A percentile compares a stretch with the other conserved stretches of the same genome.
phyloP scores from a whole-genome alignment of 1,140 invertebrate genomes.

The Calliphora vicina region DNA sequence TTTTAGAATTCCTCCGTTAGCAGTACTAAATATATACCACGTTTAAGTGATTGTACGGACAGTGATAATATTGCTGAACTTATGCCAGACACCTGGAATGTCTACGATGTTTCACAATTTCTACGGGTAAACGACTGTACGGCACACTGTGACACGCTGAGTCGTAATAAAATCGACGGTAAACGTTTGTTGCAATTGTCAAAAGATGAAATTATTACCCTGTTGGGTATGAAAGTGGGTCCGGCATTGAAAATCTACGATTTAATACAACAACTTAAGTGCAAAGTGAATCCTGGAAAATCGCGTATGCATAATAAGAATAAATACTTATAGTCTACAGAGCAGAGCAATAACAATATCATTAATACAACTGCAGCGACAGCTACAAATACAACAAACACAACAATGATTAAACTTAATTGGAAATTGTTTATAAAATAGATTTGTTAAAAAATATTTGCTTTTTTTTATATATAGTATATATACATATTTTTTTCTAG shows the following conservation, averaged over 20 bases:
- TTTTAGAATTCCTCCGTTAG: slow-evolving; percentile 55
- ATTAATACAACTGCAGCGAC: background rate
- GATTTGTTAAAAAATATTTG: background rate
- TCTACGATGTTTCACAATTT: slow-evolving; percentile 86
- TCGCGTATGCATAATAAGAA: slow-evolving; percentile 59
- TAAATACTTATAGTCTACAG: slow-evolving; percentile 60
- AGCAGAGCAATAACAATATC: background rate
- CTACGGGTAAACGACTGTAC: slow-evolving; percentile 89
- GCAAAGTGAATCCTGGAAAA: slow-evolving; percentile 60
- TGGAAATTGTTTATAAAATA: slow-evolving; percentile 33
- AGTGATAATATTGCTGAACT: slow-evolving; percentile 65
- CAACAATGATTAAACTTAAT: slow-evolving; percentile 32
- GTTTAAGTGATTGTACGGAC: slow-evolving; percentile 50
- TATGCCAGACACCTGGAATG: slow-evolving; percentile 80
- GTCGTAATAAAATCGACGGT: slow-evolving; percentile 77
- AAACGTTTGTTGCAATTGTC: slow-evolving; percentile 79
- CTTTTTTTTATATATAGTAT: background rate
- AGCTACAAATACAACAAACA: background rate
- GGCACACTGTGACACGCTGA: slow-evolving; percentile 87
- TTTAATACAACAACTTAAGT: slow-evolving; percentile 85
- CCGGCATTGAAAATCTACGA: slow-evolving; percentile 93
- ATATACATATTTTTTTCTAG: background rate
- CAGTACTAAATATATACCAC: slow-evolving; percentile 62
- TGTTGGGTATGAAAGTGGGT: slow-evolving; percentile 92
- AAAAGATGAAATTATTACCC: slow-evolving; percentile 88